Conservation (phyloP, 2,888 invertebrate species). For the Artemia sinica region DNA sequence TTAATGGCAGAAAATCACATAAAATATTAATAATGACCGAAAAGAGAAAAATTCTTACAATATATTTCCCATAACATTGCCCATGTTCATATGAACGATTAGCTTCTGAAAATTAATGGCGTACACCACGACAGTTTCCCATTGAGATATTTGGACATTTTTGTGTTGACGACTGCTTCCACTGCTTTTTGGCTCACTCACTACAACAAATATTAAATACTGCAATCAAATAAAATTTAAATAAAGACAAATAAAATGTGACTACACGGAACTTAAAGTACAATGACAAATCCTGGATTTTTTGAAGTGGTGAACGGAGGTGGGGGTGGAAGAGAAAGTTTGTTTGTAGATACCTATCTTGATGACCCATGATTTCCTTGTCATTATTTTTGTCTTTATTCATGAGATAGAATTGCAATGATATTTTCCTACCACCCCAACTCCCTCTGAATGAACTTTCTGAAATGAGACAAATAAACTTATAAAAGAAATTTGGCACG, state of each 20-base stretch:
- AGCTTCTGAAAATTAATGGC: conserved; percentile 87
- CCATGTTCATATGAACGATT: conserved; percentile 98
- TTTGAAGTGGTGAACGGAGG: too few relatives aligned
- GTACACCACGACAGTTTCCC: conserved; percentile 91
- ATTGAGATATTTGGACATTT: conserved; percentile 51
- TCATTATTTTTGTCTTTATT: too few relatives aligned
- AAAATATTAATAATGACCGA: background rate
- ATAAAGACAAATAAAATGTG: background rate
- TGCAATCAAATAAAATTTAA: background rate
- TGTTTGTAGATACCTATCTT: too few relatives aligned
- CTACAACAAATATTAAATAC: conserved; percentile 19
- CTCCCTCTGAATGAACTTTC: too few relatives aligned
- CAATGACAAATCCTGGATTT: background rate
- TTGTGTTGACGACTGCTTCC: conserved; percentile 31
- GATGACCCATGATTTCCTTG: too few relatives aligned
- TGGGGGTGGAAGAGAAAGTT: too few relatives aligned
- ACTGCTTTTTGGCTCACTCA: conserved; percentile 20
- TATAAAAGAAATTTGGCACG: too few relatives aligned
- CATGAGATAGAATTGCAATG: too few relatives aligned
- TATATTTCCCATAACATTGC: conserved; percentile 97
- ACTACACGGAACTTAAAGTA: background rate
- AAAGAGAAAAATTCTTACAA: conserved; percentile 39
- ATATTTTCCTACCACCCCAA: too few relatives aligned
- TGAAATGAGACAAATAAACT: too few relatives aligned
- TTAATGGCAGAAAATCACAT: conserved; percentile 13